Evolutionary conservation across 1,140 invertebrate genomes (phyloP).

Genomic region (Sinella curviseta): DNA sequence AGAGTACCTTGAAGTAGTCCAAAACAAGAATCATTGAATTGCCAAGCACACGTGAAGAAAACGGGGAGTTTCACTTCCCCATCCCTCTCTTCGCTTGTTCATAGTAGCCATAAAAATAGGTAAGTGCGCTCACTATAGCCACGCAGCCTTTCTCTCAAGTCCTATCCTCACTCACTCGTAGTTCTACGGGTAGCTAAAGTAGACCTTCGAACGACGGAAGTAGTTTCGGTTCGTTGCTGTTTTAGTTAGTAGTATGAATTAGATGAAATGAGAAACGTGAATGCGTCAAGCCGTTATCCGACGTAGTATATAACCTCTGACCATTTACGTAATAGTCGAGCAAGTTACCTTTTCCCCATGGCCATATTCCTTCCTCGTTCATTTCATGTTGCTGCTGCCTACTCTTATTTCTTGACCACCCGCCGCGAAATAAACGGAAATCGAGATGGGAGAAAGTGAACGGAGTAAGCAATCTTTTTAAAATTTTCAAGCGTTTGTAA

Average conservation of each 20-base stretch:
- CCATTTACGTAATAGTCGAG: not conserved
- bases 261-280: not conserved
- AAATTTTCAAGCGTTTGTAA: not conserved
- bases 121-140: no score
- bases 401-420: not conserved
- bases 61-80: no score
- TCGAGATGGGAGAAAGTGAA: not conserved
- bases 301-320: not conserved
- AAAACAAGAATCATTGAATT: no score
- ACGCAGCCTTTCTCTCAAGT: no score
- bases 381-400: not conserved
- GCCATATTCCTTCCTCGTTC: not conserved
- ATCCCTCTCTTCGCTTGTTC: no score
- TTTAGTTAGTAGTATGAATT: not conserved
- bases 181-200: no score
- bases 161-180: no score
- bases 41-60: no score
- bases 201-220: no score
- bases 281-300: not conserved
- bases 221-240: no score
- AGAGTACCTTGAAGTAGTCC: no score
- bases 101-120: no score
- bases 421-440: not conserved
- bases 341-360: not conserved
- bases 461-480: slow-evolving; percentile 1